Percentiles rank a stretch among this genome's conserved stretches.
phyloP scores from a whole-genome alignment of 2,113 vertebrate genomes.

The Tetrax tetrax region DNA sequence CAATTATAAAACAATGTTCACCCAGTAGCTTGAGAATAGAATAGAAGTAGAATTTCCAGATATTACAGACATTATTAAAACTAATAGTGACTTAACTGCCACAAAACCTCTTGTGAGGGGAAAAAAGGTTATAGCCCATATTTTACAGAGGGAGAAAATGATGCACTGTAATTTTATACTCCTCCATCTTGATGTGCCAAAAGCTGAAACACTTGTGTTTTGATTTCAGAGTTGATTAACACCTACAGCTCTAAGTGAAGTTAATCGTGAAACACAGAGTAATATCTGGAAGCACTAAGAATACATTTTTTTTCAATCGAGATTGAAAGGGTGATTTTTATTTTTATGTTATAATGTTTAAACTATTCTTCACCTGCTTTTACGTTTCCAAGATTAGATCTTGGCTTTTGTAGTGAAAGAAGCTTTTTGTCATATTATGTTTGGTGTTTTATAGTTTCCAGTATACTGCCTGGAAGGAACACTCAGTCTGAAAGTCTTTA shows the following conservation, averaged over 20 bases:
- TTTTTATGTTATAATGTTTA: neutral
- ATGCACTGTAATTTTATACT: neutral
- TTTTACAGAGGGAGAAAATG: neutral
- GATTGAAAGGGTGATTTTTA: neutral
- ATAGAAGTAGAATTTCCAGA: neutral
- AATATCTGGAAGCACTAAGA: neutral
- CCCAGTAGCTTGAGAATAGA: neutral
- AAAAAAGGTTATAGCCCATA: neutral
- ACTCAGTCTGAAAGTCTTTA: constrained; percentile 21
- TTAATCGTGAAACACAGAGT: neutral
- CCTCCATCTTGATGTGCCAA: neutral
- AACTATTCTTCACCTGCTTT: neutral
- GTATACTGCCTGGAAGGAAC: neutral
- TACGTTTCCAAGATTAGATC: neutral
- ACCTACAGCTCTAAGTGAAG: neutral
- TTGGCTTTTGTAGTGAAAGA: neutral
- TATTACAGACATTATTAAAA: neutral
- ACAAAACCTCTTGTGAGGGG: neutral
- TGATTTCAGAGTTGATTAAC: neutral
- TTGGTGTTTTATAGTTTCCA: neutral
- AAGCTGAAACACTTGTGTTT: neutral
- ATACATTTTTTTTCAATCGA: neutral
- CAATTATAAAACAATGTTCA: neutral
- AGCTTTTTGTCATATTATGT: neutral
- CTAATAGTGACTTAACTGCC: neutral